Conservation (phyloP, 2,113 vertebrate genomes). For the Dinomys branickii region DNA sequence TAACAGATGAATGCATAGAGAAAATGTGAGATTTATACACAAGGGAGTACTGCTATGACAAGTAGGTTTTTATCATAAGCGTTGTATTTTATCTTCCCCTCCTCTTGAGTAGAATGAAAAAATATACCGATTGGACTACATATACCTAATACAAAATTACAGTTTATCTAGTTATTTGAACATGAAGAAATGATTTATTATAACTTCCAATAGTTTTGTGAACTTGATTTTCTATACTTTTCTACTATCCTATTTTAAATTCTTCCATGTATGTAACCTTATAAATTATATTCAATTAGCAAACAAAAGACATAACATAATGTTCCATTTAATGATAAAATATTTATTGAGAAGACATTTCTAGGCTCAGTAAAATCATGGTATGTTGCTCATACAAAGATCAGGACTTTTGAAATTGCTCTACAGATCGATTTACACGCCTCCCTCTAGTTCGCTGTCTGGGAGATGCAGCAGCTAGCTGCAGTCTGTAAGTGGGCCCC, state of each 20-base stretch:
- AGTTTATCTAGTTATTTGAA: background rate
- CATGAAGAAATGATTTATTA: conserved; percentile 15
- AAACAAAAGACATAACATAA: background rate
- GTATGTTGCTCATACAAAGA: background rate
- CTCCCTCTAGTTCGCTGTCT: background rate
- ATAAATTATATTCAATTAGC: conserved; percentile 49
- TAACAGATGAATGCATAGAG: background rate
- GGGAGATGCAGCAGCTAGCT: background rate
- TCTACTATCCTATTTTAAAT: background rate
- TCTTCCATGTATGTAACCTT: conserved; percentile 28
- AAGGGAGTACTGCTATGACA: background rate
- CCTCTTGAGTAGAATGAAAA: conserved; percentile 27
- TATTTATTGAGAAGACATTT: conserved; percentile 53
- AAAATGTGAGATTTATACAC: background rate
- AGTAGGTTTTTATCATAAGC: conserved; percentile 18
- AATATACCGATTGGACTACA: background rate
- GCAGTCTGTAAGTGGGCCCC: background rate
- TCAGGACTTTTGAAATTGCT: background rate
- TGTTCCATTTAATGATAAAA: conserved; percentile 37
- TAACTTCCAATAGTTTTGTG: conserved; percentile 20
- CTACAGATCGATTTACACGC: background rate
- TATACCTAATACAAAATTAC: background rate
- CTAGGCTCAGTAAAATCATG: conserved; percentile 20
- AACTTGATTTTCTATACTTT: conserved; percentile 55
- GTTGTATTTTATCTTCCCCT: background rate